phyloP scores from a whole-genome alignment of 2,113 vertebrate species.

The Elanus axillaris region DNA sequence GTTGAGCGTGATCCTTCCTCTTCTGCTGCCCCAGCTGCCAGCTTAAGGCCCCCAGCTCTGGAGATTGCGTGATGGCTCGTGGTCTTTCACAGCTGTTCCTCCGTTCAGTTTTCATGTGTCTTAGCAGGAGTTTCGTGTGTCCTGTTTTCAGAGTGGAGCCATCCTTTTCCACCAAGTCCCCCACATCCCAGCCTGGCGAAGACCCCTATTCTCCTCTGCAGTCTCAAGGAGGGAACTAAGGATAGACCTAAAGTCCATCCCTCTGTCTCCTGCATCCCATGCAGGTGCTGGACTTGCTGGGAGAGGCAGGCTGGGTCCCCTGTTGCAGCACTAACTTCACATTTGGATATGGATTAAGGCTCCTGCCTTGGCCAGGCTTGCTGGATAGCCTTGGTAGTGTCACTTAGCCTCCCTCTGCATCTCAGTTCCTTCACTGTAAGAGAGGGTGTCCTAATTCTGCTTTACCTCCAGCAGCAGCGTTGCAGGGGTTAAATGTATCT shows the following conservation, averaged over 20 bases:
- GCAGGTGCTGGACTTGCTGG: background rate
- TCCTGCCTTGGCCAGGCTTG: background rate
- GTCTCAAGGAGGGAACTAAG: background rate
- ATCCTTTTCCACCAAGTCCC: background rate
- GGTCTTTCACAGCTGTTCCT: background rate
- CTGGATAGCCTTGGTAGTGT: background rate
- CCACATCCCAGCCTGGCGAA: background rate
- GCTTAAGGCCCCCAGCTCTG: background rate
- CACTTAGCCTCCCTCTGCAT: background rate
- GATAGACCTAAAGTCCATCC: background rate
- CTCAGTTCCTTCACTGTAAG: background rate
- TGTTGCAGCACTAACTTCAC: background rate
- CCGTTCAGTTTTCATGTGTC: too few species aligned
- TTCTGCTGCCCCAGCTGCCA: background rate
- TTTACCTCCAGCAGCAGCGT: background rate
- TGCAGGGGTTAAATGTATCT: background rate
- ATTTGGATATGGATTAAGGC: background rate
- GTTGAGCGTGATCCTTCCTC: background rate
- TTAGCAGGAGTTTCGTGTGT: background rate
- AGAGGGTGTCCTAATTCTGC: background rate
- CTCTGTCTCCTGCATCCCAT: background rate
- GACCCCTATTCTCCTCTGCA: background rate
- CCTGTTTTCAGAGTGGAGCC: background rate
- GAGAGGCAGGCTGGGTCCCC: background rate
- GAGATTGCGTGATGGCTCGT: background rate